A percentile compares a stretch with the other conserved stretches of the same genome.
These are phyloP conservation scores for Paramormyrops kingsleyae DNA, from an alignment of 2,113 vertebrate species.

Conservation along the genomic window DNA sequence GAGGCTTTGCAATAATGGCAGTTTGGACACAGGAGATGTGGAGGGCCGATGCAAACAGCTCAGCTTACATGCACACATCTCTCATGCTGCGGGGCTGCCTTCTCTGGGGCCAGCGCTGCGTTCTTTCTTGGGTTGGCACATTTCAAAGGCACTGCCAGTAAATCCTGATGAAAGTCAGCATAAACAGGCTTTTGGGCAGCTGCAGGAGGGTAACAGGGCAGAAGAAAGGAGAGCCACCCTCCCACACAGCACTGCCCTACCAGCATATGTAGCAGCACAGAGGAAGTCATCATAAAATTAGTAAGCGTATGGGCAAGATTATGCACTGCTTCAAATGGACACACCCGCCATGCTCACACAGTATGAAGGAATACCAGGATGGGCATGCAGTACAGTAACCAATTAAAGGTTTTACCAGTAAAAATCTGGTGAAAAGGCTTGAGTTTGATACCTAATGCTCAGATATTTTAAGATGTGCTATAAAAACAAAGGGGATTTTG, in stretches of 20 bases:
- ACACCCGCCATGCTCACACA: background rate
- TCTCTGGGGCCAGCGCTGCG: background rate
- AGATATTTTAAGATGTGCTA: background rate
- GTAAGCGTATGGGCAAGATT: background rate
- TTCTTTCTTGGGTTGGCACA: background rate
- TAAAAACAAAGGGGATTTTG: background rate
- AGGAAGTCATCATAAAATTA: background rate
- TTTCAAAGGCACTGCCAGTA: slow-evolving; percentile 13
- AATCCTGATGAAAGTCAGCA: background rate
- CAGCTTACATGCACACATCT: background rate
- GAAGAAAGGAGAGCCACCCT: background rate
- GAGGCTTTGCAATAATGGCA: background rate
- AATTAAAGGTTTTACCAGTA: background rate
- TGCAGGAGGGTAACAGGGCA: background rate
- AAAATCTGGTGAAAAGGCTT: background rate
- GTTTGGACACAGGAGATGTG: background rate
- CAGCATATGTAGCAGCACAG: background rate
- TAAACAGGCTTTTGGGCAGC: slow-evolving; percentile 4
- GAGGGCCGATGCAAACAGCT: background rate
- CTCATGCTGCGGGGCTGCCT: background rate
- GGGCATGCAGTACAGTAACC: background rate
- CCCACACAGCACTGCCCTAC: background rate
- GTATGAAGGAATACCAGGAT: no score
- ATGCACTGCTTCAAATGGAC: background rate
- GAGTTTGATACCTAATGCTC: background rate